phyloP scores from a whole-genome alignment of 2,797 vertebrate genomes.

The Falco cherrug region DNA sequence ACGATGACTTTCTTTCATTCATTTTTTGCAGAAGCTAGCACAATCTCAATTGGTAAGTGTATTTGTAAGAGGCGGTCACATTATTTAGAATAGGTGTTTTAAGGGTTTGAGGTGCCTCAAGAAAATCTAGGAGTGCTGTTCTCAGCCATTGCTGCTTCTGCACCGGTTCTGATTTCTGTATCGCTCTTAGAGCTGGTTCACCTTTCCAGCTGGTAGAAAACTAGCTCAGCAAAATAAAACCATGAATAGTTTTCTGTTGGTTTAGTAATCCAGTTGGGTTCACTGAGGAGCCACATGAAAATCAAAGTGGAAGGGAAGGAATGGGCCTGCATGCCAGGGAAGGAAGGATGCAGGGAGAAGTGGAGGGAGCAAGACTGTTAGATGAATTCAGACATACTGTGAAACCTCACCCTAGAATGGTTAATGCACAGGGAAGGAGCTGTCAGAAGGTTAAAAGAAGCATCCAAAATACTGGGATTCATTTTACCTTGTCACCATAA shows the following conservation, averaged over 20 bases:
- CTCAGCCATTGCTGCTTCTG: neutral
- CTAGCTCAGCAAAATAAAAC: neutral
- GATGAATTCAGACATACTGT: neutral
- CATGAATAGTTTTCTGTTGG: neutral
- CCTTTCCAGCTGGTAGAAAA: neutral
- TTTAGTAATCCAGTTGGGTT: neutral
- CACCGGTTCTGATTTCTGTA: neutral
- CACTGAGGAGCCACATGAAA: neutral
- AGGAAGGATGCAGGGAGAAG: neutral
- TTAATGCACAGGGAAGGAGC: neutral
- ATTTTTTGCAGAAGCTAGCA: neutral
- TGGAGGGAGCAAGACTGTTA: neutral
- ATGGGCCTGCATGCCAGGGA: neutral
- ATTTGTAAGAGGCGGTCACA: neutral
- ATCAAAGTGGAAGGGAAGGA: neutral
- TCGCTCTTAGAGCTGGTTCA: neutral
- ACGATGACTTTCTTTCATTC: neutral
- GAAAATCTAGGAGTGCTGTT: neutral
- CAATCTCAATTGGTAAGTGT: neutral
- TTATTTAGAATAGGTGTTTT: neutral
- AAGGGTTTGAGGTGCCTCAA: neutral
- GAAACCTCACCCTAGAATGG: neutral
- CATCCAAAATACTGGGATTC: slow-evolving; percentile 3
- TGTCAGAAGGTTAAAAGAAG: slow-evolving; percentile 35
- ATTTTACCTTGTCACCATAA: slow-evolving; percentile 47